phyloP scores from a whole-genome alignment of 2,113 vertebrate genomes.

The Porphyrio hochstetteri region DNA sequence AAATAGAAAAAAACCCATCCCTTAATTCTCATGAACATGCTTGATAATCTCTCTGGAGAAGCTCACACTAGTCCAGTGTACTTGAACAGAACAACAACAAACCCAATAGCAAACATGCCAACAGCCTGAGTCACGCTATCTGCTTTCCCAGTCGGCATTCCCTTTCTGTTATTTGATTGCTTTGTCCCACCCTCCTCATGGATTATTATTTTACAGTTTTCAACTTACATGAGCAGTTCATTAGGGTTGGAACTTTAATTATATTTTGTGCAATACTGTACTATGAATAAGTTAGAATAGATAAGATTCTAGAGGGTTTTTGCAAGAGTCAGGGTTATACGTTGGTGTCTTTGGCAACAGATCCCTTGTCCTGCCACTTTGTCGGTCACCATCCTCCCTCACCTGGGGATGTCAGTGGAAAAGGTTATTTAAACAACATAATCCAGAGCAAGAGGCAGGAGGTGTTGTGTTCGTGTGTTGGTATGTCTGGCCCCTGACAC shows the following conservation, averaged over 20 bases:
- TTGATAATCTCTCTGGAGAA: background rate
- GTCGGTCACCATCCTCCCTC: background rate
- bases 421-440: background rate
- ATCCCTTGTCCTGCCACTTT: background rate
- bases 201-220: background rate
- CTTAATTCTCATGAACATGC: background rate
- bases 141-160: conserved; percentile 17
- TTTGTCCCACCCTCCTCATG: conserved; percentile 9
- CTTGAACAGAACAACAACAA: conserved; percentile 8
- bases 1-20: background rate
- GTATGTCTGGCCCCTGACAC: fast-evolving
- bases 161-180: conserved; percentile 50
- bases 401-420: background rate
- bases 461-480: background rate
- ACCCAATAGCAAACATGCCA: background rate
- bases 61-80: background rate
- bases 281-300: background rate
- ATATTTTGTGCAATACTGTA: background rate
- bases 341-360: background rate
- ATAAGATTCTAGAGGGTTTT: background rate
- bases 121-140: conserved; percentile 12
- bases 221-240: background rate
- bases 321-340: background rate
- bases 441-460: background rate
- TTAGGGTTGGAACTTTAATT: conserved; percentile 26